A percentile compares a stretch with the other conserved stretches of the same genome.
phyloP scores from a whole-genome alignment of 1,140 invertebrate genomes.

The Drosophila asahinai region DNA sequence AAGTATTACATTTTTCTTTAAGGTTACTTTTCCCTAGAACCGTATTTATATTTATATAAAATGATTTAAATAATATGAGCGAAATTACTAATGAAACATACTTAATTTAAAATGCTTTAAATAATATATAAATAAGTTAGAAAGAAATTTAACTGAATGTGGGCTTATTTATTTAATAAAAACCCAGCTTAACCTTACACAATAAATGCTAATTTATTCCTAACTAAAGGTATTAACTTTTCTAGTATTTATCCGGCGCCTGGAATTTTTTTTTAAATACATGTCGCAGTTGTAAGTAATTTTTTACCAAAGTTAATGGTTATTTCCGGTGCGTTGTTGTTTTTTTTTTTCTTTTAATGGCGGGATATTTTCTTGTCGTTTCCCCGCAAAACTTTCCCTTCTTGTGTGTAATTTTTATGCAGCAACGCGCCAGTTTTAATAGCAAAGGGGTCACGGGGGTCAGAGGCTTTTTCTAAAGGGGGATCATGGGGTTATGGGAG shows the following conservation, averaged over 20 bases:
- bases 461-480: background rate
- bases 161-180: no score
- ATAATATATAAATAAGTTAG: no score
- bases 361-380: constrained; percentile 17
- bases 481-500: background rate
- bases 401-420: constrained; percentile 49
- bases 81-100: no score
- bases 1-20: no score
- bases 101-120: no score
- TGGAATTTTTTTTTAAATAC: background rate
- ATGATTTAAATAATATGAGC: no score
- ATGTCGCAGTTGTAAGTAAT: constrained; percentile 25
- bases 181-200: no score
- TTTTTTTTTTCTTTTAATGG: background rate
- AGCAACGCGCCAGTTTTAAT: constrained; percentile 51
- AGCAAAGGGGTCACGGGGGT: constrained; percentile 7
- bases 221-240: background rate
- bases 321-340: constrained; percentile 6
- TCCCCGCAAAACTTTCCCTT: background rate
- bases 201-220: background rate
- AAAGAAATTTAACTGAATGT: no score
- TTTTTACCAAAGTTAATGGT: constrained; percentile 22
- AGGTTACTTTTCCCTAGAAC: no score
- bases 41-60: no score
- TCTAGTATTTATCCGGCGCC: background rate